Conservation (phyloP, 64 coral and sea anemone species). For the Montipora sp. region DNA sequence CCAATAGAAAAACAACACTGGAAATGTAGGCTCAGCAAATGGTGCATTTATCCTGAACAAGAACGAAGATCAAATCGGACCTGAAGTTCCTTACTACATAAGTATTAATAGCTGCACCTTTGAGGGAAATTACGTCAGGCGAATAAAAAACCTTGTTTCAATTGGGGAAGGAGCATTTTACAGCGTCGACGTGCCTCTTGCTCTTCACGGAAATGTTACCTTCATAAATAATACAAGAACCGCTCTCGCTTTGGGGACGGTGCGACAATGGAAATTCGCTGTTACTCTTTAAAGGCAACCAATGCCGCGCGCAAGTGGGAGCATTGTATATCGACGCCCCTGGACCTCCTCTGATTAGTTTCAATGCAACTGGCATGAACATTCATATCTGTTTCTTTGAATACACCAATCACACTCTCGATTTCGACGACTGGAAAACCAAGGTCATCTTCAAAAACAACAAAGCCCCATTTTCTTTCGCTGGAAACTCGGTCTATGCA, state of each 20-base stretch:
- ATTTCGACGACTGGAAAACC: slow-evolving; percentile 84
- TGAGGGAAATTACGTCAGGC: slow-evolving; percentile 58
- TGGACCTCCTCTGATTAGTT: slow-evolving; percentile 79
- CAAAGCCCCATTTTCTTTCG: slow-evolving; percentile 42
- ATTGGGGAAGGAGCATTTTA: slow-evolving; percentile 87
- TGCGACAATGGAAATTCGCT: slow-evolving; percentile 76
- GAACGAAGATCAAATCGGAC: slow-evolving; percentile 80
- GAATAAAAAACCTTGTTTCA: slow-evolving; percentile 50
- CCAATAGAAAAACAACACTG: slow-evolving; percentile 63
- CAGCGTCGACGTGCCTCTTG: slow-evolving; percentile 84
- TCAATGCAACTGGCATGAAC: slow-evolving; percentile 75
- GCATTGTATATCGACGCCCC: slow-evolving; percentile 88
- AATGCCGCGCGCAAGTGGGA: slow-evolving; percentile 68
- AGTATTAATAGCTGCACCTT: slow-evolving; percentile 51
- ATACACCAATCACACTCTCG: slow-evolving; percentile 34
- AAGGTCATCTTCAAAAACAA: slow-evolving; percentile 74
- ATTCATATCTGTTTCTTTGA: slow-evolving; percentile 76
- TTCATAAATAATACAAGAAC: slow-evolving; percentile 86
- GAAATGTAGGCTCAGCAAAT: slow-evolving; percentile 76
- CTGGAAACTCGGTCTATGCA: slow-evolving; percentile 72
- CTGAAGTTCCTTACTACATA: slow-evolving; percentile 61
- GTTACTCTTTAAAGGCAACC: slow-evolving; percentile 75
- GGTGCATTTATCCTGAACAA: slow-evolving; percentile 75
- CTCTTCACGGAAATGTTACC: slow-evolving; percentile 60
- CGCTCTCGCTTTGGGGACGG: slow-evolving; percentile 79